Evolutionary conservation across 2,888 invertebrate genomes (phyloP).

Genomic region (Melieria omissa): DNA sequence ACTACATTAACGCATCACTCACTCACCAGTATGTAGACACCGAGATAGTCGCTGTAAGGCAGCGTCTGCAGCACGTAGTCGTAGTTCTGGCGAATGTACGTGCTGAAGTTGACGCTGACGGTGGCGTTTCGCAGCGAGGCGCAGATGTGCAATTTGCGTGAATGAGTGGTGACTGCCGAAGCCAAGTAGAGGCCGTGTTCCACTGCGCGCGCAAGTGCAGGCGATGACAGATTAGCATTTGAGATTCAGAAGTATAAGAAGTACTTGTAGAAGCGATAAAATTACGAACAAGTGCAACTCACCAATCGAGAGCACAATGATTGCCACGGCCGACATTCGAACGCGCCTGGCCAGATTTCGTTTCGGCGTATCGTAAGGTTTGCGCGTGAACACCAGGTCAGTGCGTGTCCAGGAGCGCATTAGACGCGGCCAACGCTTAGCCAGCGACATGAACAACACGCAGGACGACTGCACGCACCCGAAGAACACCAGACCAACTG

Average conservation of each 20-base stretch:
- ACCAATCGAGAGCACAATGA: slow-evolving; percentile 54
- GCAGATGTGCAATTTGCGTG: slow-evolving; percentile 46
- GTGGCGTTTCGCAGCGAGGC: slow-evolving; percentile 44
- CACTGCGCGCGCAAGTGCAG: slow-evolving; percentile 43
- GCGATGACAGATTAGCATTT: not conserved
- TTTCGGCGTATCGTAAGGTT: slow-evolving; percentile 56
- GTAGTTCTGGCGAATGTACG: slow-evolving; percentile 52
- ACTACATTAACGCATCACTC: not conserved
- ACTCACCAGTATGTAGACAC: slow-evolving; percentile 52
- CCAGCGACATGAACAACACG: slow-evolving; percentile 58
- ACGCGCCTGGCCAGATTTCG: slow-evolving; percentile 52
- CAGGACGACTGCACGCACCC: slow-evolving; percentile 53
- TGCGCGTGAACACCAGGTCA: slow-evolving; percentile 57
- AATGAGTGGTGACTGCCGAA: slow-evolving; percentile 52
- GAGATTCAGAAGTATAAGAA: too few species aligned
- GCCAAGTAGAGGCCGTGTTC: slow-evolving; percentile 56
- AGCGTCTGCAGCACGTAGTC: slow-evolving; percentile 55
- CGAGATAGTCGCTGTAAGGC: slow-evolving; percentile 48
- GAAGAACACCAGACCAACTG: slow-evolving; percentile 62
- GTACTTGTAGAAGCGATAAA: not conserved
- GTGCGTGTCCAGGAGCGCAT: slow-evolving; percentile 59
- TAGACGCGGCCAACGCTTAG: slow-evolving; percentile 59
- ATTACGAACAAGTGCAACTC: slow-evolving; percentile 16
- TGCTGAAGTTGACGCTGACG: slow-evolving; percentile 44
- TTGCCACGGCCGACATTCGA: slow-evolving; percentile 51